Evolutionary conservation across 2,113 vertebrate genomes (phyloP), one percentile per base, ranked within the genome.

Genomic region (Tupaia tana): DNA sequence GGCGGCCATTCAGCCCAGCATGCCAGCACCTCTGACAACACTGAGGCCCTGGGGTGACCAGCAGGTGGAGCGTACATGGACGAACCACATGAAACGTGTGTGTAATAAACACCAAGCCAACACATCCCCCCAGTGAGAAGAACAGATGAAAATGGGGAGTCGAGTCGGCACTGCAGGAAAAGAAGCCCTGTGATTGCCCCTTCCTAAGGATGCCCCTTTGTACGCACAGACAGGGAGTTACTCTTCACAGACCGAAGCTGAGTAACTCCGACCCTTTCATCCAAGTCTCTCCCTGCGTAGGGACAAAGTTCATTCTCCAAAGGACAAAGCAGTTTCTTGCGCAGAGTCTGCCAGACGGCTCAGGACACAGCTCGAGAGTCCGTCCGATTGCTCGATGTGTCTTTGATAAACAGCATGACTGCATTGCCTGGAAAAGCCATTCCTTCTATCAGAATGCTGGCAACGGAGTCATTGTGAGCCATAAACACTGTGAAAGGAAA

Each of bases 401-500:
- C 63, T 93, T 85, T 78, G 52, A 96, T 86, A 95, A 96, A 95
- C 16, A 83, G 59, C 69, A 87, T 90, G 88, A 93, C 74, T 92
- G 25, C 19, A 67, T 27, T 90, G 92, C 89, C 88, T 93, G 74
- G 94, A 92, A 94, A 94, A 96, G 67, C 85, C 95, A 93, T 96
- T 94, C 63, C 25, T 95, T 85, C 92, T 93, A 86, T 79, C 86
- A 91, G 83, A 94, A 95, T 63, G 66, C 78, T 95, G 85, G 95
- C 92, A 95, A 92, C 31, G 83, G 89, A 86, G 22, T 94, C 70
- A 82, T 88, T 85, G 73, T 96, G 59, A 64, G 85, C 54, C 85
- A 90, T 87, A 80, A 95, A 94, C 95, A 92, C 73, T 94, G 29
- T 74, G 94, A 86, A 93, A 96, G 90, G 67, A 95, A 95, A 97